Evolutionary conservation across 2,888 invertebrate species (phyloP), one percentile per base, ranked within the genome.

Genomic region (Crocallis elinguaria): DNA sequence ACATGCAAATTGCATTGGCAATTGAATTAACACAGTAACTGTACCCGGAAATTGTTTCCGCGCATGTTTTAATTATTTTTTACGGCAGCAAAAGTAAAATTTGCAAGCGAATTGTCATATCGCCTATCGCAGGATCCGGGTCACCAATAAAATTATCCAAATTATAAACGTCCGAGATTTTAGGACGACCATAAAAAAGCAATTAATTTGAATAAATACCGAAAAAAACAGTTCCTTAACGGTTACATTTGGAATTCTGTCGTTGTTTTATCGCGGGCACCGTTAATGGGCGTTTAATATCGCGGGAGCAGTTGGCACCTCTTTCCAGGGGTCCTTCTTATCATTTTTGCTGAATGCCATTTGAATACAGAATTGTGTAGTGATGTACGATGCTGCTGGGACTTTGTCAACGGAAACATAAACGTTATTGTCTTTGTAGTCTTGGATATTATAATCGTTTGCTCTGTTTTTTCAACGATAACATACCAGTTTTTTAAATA

Each of bases 191-290:
- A 84, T 86, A 84, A 86, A 87, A 86, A 83, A 76, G 79, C 78
- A 82, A 86, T 86, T 86, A 87, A 85, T 85, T 86, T 84, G 78
- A 85, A 86, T 86, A 86, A 84, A 80, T 76, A 82, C 74, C 64
- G 59, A 71, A 76, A 82, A 79, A 82, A 71, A 77, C 75, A 73
- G 73, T 73, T 68, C 64, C 65, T 68, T 73, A 77, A 82, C 75
- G 74, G 73, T 59, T 54, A 70, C 77, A 83, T 86, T 86, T 80
- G 76, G 72, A 79, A 82, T 84, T 85, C 85, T 74, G 78, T 67
- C 79, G 70, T 71, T 74, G 77, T 79, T 82, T 84, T 84, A 86
- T 84, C 75, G 72, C 62, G 62, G 65, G 50, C 63, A 71, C 75
- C 75, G 69, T 79, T 85, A 86, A 86, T 84, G 83, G 74, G 54